Evolutionary conservation across 1,140 invertebrate genomes (phyloP), one percentile per base, ranked within the genome.

Genomic region (Dolichoris vasculosae): DNA sequence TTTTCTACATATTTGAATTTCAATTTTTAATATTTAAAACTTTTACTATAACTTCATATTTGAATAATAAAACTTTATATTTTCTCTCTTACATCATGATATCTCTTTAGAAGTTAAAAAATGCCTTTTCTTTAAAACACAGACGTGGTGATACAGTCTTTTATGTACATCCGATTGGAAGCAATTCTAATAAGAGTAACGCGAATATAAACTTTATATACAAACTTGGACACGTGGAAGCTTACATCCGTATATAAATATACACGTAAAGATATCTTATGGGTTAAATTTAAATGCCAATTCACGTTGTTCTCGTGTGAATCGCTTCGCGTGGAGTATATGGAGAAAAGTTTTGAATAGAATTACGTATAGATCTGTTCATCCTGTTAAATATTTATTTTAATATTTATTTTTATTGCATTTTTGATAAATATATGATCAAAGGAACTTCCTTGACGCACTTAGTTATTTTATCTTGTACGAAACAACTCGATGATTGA

Each of bases 261-360:
- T 13, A 46, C 43, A 59, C 6, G 7, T 38, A 69, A 3, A 35
- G 3, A n/a, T n/a, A n/a, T 63, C 67, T 69, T 69, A 23, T 43
- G 38, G 8, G 40, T 73, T 73, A 73, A 73, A 73, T n/a, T 43
- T 73, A 26, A 73, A 73, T 73, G 69, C 1, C 38, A 43, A 73
- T 73, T 73, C 38, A 43, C 38, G 69, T 73, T 43, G 38, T 73
- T 73, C 40, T 73, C 69, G 43, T 73, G 67, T 40, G 67, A 71
- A 23, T 71, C 13, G 8, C 69, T 43, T 73, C 40, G 43, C 40
- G 40, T 73, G 38, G 35, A 40, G 20, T 71, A 30, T 40, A 40
- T 35, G 23, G 9, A 71, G 35, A 40, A 17, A 71, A 71, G 69
- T 71, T 71, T 73, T 40, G 7, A 73, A 73, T 73, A 73, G 38